Conservation (phyloP, 1,140 invertebrate species). For the Paralvinella palmiformis region DNA sequence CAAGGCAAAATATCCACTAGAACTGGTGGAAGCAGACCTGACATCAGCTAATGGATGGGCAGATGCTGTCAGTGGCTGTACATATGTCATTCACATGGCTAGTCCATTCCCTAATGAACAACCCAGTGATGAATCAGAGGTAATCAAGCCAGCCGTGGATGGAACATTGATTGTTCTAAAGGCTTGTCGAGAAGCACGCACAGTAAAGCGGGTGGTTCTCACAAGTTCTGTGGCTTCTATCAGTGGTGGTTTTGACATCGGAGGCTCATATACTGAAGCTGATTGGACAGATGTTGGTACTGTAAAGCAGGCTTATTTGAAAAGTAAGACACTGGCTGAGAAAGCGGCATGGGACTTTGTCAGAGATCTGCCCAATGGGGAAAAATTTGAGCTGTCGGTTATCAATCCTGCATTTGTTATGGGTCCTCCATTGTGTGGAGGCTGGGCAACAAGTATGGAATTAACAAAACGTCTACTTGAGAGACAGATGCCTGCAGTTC, state of each 20-base stretch:
- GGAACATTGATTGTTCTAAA: constrained; percentile 56
- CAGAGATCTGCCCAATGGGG: constrained; percentile 3
- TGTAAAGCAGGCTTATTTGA: constrained; percentile 48
- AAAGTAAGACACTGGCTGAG: constrained; percentile 56
- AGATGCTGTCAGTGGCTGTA: constrained; percentile 51
- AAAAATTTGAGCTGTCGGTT: constrained; percentile 54
- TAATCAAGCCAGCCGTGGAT: constrained; percentile 55
- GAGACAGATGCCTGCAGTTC: constrained; percentile 50
- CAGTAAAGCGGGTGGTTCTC: constrained; percentile 56
- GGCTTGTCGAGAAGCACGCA: constrained; percentile 50
- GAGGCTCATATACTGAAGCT: constrained; percentile 49
- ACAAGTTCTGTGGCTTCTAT: constrained; percentile 57
- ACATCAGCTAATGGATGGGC: constrained; percentile 43
- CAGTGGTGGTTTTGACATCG: constrained; percentile 41
- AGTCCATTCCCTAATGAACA: constrained; percentile 54
- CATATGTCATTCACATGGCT: constrained; percentile 57
- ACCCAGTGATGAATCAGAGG: constrained; percentile 49
- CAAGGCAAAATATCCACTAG: constrained; percentile 49
- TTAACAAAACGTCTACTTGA: constrained; percentile 50
- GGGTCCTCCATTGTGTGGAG: constrained; percentile 53
- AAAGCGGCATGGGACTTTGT: constrained; percentile 58
- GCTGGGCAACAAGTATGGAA: neutral
- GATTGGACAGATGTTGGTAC: constrained; percentile 52
- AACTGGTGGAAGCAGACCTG: constrained; percentile 49
- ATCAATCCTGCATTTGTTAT: constrained; percentile 56